Base-by-base conservation (phyloP, 2,888 invertebrate species). In the Chrysomela aeneicollis region DNA sequence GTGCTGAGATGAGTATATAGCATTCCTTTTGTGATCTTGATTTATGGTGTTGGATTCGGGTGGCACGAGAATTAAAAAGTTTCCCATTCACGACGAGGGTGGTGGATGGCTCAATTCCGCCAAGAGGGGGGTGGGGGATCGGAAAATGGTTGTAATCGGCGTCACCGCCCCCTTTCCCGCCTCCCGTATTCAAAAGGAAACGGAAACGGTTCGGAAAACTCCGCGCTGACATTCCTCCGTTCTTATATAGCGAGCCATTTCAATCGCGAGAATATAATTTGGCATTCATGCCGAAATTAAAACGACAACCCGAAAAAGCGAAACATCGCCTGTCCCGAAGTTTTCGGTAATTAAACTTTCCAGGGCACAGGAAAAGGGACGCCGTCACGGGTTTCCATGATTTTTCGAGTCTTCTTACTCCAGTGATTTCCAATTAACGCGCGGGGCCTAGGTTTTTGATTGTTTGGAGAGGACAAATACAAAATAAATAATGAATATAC, bases 211-310 rank as follows among this genome's bases (percentile, higher is more conserved):
- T 63, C 59, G 47, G 37, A 59, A 49, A 53, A 59, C 59, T 53
- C 46, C 26, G 2, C 18, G 26, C 9, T 26, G 59, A 54, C 63
- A 59, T 53, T 63, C 51, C 58, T 30, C 53, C 59, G 15, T 53
- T 47, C 42, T 15, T 42, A 9, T 26, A 26, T 6, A n/a, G 6
- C 21, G 59, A 47, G 37, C 59, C 53, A 46, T 50, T 59, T 63
- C 59, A 59, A 63, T 54, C 59, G 59, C 53, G 59, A 47, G 42
- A 42, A 42, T 59, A 59, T 59, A 54, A 63, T 63, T 63, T 63
- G 53, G 52, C 37, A 63, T 63, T 63, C 63, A 63, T 63, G 59
- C 42, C 54, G 63, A 63, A 63, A 63, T 63, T 59, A 63, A 63
- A 63, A 54, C 53, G 59, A 54, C 35, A 59, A 47, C 59, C 42